Percentiles rank a stretch among this genome's conserved stretches.
Conservation (phyloP, 2,888 invertebrate genomes). For the Toxonevra muliebris region DNA sequence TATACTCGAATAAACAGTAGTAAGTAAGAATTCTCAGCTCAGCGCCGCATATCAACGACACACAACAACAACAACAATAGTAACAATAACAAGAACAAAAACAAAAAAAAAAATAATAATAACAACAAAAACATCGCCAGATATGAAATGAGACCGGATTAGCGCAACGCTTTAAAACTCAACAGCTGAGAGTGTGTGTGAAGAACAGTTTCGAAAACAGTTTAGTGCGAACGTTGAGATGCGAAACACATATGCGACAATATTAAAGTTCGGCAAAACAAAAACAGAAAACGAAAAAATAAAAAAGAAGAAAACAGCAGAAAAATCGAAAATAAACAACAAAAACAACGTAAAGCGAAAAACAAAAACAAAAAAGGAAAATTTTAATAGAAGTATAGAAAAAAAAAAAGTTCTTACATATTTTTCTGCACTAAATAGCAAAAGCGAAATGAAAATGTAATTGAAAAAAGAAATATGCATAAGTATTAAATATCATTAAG, state of each 20-base stretch:
- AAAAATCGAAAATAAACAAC: background rate
- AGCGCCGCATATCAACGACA: background rate
- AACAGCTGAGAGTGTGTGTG: too few relatives aligned
- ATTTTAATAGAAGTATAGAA: background rate
- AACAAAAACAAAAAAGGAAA: background rate
- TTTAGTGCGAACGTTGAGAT: too few relatives aligned
- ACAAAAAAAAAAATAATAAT: slow-evolving; percentile 8
- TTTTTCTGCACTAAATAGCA: background rate
- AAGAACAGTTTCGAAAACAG: too few relatives aligned
- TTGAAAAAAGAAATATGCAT: too few relatives aligned
- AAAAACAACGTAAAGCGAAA: too few relatives aligned
- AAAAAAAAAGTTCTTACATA: background rate
- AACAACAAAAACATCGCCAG: slow-evolving; percentile 1
- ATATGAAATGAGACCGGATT: background rate
- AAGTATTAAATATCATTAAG: too few relatives aligned
- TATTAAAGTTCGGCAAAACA: background rate
- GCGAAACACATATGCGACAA: too few relatives aligned
- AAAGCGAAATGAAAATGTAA: background rate
- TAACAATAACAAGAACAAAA: background rate
- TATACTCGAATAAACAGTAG: too few relatives aligned
- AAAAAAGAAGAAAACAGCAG: background rate
- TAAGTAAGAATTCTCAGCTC: background rate
- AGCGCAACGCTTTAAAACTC: slow-evolving; percentile 1
- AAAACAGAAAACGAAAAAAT: background rate
- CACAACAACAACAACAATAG: background rate